Conservation (phyloP, 2,113 vertebrate species). For the Indicator maculatus region DNA sequence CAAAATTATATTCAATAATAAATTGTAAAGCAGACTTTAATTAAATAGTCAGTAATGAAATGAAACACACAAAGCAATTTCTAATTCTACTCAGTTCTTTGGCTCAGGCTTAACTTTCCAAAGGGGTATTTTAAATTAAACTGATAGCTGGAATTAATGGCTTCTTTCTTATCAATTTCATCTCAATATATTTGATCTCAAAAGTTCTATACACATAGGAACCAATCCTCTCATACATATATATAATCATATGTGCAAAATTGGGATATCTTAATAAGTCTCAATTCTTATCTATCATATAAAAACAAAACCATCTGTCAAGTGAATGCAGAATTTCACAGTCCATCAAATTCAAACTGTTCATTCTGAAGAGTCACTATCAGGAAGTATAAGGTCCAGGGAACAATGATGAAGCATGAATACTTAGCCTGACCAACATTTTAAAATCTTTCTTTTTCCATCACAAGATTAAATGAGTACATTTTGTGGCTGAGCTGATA, state of each 20-base stretch:
- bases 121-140: neutral
- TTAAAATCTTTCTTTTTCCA: neutral
- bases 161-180: conserved; percentile 10
- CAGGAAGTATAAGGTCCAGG: neutral
- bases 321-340: neutral
- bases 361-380: neutral
- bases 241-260: neutral
- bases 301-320: neutral
- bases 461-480: neutral
- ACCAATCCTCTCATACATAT: neutral
- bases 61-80: conserved; percentile 22
- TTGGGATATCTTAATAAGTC: neutral
- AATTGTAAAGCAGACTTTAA: conserved; percentile 31
- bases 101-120: conserved; percentile 7
- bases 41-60: conserved; percentile 31
- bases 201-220: neutral
- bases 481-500: neutral
- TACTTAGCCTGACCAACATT: neutral
- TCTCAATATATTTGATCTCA: neutral
- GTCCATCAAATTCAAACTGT: neutral
- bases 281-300: neutral
- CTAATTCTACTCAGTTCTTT: neutral
- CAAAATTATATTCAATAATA: conserved; percentile 22
- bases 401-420: neutral
- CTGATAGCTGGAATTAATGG: neutral